Conservation (phyloP, 2,797 vertebrate species). For the Danionella dracula region DNA sequence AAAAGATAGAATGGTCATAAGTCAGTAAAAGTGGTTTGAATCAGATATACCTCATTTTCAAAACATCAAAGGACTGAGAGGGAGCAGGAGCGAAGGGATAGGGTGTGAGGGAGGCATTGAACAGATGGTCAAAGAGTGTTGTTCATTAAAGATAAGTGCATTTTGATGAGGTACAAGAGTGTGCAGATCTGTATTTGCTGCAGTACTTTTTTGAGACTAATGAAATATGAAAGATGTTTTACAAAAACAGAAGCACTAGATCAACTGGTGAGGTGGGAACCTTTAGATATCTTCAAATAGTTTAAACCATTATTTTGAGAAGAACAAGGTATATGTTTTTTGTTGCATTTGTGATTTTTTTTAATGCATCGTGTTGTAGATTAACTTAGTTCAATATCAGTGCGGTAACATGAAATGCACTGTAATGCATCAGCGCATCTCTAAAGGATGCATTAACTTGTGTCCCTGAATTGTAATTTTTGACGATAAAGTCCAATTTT, state of each 20-base stretch:
- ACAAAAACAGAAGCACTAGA: not conserved
- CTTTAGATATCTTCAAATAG: too few relatives aligned
- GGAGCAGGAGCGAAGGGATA: not conserved
- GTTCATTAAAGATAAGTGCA: slow-evolving; percentile 27
- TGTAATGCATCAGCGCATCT: too few relatives aligned
- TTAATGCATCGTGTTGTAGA: too few relatives aligned
- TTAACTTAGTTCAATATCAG: too few relatives aligned
- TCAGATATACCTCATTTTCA: slow-evolving; percentile 14
- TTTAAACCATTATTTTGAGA: too few relatives aligned
- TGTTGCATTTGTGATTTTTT: too few relatives aligned
- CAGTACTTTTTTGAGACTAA: not conserved
- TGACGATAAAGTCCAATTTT: too few relatives aligned
- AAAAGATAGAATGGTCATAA: slow-evolving; percentile 12
- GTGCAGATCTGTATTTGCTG: not conserved
- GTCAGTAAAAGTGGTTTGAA: slow-evolving; percentile 3
- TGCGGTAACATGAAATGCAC: too few relatives aligned
- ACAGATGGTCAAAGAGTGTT: slow-evolving; percentile 18
- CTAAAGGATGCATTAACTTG: too few relatives aligned
- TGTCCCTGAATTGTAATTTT: too few relatives aligned
- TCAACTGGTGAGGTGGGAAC: not conserved
- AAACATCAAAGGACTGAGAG: slow-evolving; percentile 30
- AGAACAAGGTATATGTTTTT: too few relatives aligned
- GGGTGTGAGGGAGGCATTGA: not conserved
- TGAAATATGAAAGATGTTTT: not conserved
- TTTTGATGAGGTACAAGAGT: slow-evolving; percentile 13